Evolutionary conservation across 2,113 vertebrate species (phyloP), one percentile per base, ranked within the genome.

Genomic region (Tyrannus savana): DNA sequence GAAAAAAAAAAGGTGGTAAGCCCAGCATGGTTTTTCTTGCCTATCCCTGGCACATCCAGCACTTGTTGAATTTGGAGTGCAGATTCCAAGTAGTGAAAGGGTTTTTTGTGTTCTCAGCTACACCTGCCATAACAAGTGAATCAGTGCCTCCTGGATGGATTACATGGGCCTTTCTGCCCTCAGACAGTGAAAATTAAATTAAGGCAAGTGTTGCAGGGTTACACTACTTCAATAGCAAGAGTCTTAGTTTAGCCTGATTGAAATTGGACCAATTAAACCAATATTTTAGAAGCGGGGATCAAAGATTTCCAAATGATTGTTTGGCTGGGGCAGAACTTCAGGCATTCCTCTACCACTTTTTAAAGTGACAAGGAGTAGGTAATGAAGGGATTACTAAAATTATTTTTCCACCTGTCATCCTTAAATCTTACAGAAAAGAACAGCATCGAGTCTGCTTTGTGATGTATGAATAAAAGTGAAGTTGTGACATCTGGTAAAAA

Each of bases 401-500:
- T 68, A 58, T 94, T 96, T 89, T 93, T 86, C 84, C 31, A 79
- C 56, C 46, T 91, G 84, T 76, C 94, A 96, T 75, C 31, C 62
- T 80, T 82, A 89, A 92, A 74, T 94, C 84, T 94, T 90, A 84
- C 17, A 90, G 79, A 82, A 93, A 88, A 93, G 89, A 92, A 69
- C 80, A 95, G 35, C 67, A 52, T 19, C 69, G 73, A 85, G 68
- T 96, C 92, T 93, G 63, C 60, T 87, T 79, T 93, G 59, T 95
- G 67, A 92, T 78, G 52, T 75, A 74, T 90, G 68, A 94, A 76
- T 71, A 56, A 83, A 93, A 96, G 80, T 85, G 52, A 88, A 94
- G 39, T 87, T 82, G 71, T 92, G 87, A 91, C 80, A 94, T 82
- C 68, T 84, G 87, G 68, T 93, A 93, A 95, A 96, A 79, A 95